phyloP scores from a whole-genome alignment of 1,140 invertebrate species.

The Magallana gigas region DNA sequence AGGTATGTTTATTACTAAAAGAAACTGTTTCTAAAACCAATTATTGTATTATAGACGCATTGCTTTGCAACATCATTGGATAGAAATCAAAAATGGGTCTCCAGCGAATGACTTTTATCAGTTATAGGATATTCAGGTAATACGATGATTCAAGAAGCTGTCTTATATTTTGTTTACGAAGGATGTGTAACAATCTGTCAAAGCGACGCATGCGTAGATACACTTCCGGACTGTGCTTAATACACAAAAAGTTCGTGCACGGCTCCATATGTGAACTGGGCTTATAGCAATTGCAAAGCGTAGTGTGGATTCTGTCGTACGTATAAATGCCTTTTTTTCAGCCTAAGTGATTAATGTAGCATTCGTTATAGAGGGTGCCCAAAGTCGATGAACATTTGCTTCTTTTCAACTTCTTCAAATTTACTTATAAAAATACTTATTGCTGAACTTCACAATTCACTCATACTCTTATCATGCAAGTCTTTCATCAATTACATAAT shows the following conservation, averaged over 20 bases:
- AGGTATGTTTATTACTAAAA: no score
- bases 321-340: not conserved
- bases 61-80: no score
- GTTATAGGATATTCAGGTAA: no score
- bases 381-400: not conserved
- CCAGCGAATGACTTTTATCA: no score
- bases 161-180: not conserved
- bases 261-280: not conserved
- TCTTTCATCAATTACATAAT: not conserved
- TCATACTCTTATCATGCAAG: not conserved
- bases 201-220: not conserved
- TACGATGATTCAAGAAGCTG: no score
- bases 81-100: no score
- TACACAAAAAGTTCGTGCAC: not conserved
- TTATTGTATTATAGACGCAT: no score
- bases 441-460: not conserved
- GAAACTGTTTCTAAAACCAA: no score
- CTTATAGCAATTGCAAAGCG: not conserved
- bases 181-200: not conserved
- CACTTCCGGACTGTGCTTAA: not conserved
- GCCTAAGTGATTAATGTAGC: not conserved
- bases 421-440: not conserved
- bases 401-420: not conserved
- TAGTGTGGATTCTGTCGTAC: not conserved
- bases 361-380: not conserved